phyloP scores from a whole-genome alignment of 2,888 invertebrate species.

The Latrodectus elegans region DNA sequence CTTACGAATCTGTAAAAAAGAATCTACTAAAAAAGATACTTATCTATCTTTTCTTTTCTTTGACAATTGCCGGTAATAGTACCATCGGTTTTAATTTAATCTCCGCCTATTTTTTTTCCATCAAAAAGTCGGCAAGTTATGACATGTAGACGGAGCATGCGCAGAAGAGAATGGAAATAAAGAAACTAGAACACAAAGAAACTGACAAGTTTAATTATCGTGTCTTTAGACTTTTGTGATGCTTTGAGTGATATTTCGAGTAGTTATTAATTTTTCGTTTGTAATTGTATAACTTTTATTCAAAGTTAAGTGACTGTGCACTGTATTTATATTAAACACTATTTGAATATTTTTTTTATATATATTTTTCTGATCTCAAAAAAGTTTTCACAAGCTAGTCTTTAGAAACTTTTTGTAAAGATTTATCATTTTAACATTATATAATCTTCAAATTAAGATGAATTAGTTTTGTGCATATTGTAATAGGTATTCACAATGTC shows the following conservation, averaged over 20 bases:
- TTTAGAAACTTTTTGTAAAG: too few relatives aligned
- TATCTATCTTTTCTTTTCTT: conserved; percentile 14
- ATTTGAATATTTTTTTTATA: too few relatives aligned
- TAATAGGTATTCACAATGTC: too few relatives aligned
- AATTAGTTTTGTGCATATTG: too few relatives aligned
- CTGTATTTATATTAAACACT: too few relatives aligned
- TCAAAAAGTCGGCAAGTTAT: background rate
- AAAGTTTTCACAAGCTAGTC: too few relatives aligned
- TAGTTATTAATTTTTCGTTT: conserved; percentile 11
- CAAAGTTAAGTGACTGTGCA: background rate
- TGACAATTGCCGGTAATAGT: conserved; percentile 38
- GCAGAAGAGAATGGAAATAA: background rate
- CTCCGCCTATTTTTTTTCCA: background rate
- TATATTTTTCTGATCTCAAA: too few relatives aligned
- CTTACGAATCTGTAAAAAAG: too few relatives aligned
- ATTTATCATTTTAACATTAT: too few relatives aligned
- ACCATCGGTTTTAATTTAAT: conserved; percentile 52
- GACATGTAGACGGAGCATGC: background rate
- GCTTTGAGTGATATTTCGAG: background rate
- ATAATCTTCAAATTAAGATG: too few relatives aligned
- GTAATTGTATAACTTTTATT: conserved; percentile 18
- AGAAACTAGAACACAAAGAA: background rate
- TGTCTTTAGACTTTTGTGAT: conserved; percentile 1
- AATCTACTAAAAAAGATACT: conserved; percentile 11
- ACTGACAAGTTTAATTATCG: conserved; percentile 34